Conservation (phyloP, 1,140 invertebrate genomes). For the Drosophila micromelanica region DNA sequence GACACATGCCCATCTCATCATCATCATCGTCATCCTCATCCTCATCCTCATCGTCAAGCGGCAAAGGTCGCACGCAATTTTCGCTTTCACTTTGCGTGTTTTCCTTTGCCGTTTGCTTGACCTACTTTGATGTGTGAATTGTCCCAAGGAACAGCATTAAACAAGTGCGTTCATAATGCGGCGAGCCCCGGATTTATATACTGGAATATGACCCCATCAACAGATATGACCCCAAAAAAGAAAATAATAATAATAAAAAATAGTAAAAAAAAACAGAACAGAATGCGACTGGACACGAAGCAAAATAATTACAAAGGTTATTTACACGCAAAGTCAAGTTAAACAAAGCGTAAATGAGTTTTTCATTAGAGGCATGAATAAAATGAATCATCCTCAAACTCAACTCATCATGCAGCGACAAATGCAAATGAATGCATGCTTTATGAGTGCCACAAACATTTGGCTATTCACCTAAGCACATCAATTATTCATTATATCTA, state of each 20-base stretch:
- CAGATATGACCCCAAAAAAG: slow-evolving; percentile 28
- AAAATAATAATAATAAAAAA: background rate
- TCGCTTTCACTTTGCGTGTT: slow-evolving; percentile 30
- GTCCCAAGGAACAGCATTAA: slow-evolving; percentile 70
- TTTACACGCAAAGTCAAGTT: slow-evolving; percentile 70
- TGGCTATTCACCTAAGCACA: slow-evolving; percentile 23
- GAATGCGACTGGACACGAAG: slow-evolving; percentile 68
- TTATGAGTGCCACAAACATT: slow-evolving; percentile 25
- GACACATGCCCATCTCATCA: slow-evolving; percentile 17
- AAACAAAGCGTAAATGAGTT: slow-evolving; percentile 47
- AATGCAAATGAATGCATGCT: slow-evolving; percentile 44
- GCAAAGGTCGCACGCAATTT: slow-evolving; percentile 77
- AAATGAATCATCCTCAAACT: slow-evolving; percentile 41
- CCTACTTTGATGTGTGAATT: slow-evolving; percentile 82
- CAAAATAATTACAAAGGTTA: slow-evolving; percentile 70
- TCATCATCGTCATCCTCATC: slow-evolving; percentile 3
- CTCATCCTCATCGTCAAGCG: slow-evolving; percentile 39
- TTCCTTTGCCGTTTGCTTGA: slow-evolving; percentile 71
- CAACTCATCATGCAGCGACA: background rate
- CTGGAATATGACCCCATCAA: slow-evolving; percentile 19
- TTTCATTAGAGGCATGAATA: slow-evolving; percentile 33
- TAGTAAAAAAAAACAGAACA: slow-evolving; percentile 10
- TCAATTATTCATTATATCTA: slow-evolving; percentile 35
- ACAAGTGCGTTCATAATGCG: slow-evolving; percentile 58
- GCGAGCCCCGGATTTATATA: slow-evolving; percentile 51